Conservation (phyloP, 1,140 invertebrate genomes). For the Drosophila busckii region DNA sequence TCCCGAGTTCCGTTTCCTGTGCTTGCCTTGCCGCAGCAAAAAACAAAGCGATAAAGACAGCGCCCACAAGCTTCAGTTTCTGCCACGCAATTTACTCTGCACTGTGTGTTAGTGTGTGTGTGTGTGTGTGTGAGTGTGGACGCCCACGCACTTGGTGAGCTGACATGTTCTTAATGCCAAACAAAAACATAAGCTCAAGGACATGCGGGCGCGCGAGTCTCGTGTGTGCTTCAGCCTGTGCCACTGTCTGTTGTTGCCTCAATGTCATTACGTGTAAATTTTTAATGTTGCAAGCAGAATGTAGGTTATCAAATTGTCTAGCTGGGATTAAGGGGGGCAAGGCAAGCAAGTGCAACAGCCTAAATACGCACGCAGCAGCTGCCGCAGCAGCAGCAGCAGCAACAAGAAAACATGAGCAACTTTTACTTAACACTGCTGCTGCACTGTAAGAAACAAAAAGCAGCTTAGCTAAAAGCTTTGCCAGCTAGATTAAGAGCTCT, state of each 20-base stretch:
- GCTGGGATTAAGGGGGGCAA: conserved; percentile 10
- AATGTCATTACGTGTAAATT: conserved; percentile 64
- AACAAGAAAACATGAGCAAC: conserved; percentile 54
- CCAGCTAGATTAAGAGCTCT: no score
- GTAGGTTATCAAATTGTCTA: conserved; percentile 72
- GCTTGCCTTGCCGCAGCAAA: conserved; percentile 12
- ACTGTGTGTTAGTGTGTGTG: background rate
- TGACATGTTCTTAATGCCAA: conserved; percentile 70
- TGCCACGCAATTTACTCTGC: background rate
- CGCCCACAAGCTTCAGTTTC: conserved; percentile 6
- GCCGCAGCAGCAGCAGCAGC: conserved; percentile 16
- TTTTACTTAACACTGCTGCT: conserved; percentile 54
- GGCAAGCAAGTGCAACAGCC: conserved; percentile 31
- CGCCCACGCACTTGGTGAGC: conserved; percentile 28
- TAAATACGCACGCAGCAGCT: conserved; percentile 27
- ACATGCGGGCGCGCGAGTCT: conserved; percentile 40
- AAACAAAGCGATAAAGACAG: conserved; percentile 36
- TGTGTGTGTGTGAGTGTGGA: background rate
- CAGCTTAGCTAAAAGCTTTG: no score
- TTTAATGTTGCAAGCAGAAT: conserved; percentile 66
- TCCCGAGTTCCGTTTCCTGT: conserved; percentile 30
- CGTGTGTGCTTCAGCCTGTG: conserved; percentile 15
- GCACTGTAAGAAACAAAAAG: no score
- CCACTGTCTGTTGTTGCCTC: background rate
- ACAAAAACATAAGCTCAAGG: conserved; percentile 72